Evolutionary conservation across 2,113 vertebrate species (phyloP).

Genomic region (Clinocottus analis): DNA sequence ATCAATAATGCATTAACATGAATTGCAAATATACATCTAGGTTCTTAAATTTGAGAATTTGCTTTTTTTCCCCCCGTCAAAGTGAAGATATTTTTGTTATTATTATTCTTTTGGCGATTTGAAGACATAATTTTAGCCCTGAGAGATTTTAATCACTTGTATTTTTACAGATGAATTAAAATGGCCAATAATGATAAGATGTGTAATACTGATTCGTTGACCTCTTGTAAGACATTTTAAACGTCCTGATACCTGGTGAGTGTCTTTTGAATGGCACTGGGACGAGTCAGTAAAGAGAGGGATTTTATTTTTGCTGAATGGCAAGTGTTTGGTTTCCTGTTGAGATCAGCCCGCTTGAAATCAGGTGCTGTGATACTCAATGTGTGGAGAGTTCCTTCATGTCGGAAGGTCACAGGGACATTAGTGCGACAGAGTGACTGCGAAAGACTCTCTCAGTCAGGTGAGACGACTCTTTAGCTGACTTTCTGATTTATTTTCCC

Average conservation of each 20-base stretch:
- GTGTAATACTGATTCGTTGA: not conserved
- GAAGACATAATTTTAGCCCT: not conserved
- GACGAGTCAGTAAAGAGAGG: conserved; percentile 31
- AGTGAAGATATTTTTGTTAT: too few relatives aligned
- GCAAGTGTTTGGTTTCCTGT: conserved; percentile 73
- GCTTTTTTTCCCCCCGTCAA: too few relatives aligned
- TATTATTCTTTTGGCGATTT: not conserved
- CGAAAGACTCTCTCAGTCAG: conserved; percentile 25
- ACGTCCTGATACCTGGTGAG: conserved; percentile 15
- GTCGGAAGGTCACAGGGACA: conserved; percentile 69
- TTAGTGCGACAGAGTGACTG: conserved; percentile 32
- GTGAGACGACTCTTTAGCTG: conserved; percentile 10
- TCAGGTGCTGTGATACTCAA: conserved; percentile 66
- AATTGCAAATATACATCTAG: not conserved
- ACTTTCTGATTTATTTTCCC: conserved; percentile 4
- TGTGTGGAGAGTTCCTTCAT: conserved; percentile 28
- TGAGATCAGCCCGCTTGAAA: conserved; percentile 70
- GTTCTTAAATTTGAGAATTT: not conserved
- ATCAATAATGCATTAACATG: not conserved
- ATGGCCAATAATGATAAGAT: not conserved
- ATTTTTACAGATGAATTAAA: not conserved
- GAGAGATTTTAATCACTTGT: not conserved
- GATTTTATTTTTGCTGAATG: conserved; percentile 70
- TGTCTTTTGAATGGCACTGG: conserved; percentile 23
- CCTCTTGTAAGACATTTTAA: not conserved